A percentile compares a stretch with the other conserved stretches of the same genome.
Conservation (phyloP, 2,888 invertebrate genomes). For the Ellobium chinense region DNA sequence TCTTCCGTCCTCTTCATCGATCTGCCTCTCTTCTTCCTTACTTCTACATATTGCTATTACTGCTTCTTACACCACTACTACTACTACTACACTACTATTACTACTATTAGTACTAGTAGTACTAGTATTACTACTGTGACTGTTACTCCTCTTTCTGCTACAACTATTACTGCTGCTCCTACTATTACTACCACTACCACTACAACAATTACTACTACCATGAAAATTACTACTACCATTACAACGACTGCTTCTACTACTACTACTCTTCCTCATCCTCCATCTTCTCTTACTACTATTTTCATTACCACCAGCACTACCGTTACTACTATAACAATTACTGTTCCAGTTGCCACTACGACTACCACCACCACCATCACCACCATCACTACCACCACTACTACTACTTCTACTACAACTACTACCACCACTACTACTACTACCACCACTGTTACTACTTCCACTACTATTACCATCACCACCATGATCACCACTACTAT, state of each 20-base stretch:
- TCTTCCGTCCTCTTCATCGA: no score
- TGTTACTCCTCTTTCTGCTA: not conserved
- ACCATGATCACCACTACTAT: no score
- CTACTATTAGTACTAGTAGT: not conserved
- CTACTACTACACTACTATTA: not conserved
- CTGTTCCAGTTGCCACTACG: not conserved
- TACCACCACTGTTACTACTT: not conserved
- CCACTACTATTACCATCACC: not conserved
- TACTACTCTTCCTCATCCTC: not conserved
- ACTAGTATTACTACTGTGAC: not conserved
- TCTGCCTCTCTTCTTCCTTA: no score
- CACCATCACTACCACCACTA: conserved; percentile 13
- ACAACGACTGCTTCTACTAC: not conserved
- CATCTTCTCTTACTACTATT: not conserved
- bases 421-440: conserved; percentile 11
- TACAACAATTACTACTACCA: not conserved
- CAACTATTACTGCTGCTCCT: not conserved
- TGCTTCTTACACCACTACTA: not conserved
- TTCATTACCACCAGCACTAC: not conserved
- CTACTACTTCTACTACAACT: conserved; percentile 21
- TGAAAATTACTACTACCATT: not conserved
- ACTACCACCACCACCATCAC: conserved; percentile 20
- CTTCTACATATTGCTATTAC: no score
- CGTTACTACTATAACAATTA: not conserved
- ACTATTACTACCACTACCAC: not conserved